phyloP scores from a whole-genome alignment of 2,888 invertebrate species.

The Phengaris alcon region DNA sequence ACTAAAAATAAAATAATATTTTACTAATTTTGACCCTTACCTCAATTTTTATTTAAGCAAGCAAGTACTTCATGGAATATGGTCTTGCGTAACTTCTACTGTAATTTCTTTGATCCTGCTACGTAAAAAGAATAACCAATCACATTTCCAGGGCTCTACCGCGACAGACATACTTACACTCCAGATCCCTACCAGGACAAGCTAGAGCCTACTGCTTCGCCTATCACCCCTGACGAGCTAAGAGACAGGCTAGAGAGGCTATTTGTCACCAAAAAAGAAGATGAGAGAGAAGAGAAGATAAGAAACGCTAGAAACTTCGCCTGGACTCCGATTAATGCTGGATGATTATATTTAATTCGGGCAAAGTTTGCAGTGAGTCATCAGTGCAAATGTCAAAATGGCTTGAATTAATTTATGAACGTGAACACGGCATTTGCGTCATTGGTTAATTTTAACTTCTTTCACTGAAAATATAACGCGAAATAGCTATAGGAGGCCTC shows the following conservation, averaged over 20 bases:
- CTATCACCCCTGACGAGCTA: conserved; percentile 75
- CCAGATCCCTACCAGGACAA: conserved; percentile 63
- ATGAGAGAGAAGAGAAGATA: conserved; percentile 53
- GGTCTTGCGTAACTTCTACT: not conserved
- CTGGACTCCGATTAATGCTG: conserved; percentile 67
- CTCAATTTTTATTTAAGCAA: too few species aligned
- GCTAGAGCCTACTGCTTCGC: conserved; percentile 62
- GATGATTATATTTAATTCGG: conserved; percentile 37
- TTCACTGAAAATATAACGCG: too few species aligned
- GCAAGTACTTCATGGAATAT: too few species aligned
- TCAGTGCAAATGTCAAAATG: too few species aligned
- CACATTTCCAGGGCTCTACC: conserved; percentile 56
- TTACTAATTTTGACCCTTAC: too few species aligned
- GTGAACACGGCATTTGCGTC: too few species aligned
- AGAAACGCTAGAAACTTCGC: conserved; percentile 67
- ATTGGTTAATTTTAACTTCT: too few species aligned
- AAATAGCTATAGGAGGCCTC: too few species aligned
- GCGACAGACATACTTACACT: conserved; percentile 54
- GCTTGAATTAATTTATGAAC: too few species aligned
- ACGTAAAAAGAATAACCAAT: conserved; percentile 22
- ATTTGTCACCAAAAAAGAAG: conserved; percentile 67
- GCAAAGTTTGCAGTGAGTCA: too few species aligned
- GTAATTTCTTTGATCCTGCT: not conserved
- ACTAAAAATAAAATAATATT: too few species aligned
- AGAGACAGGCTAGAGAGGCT: conserved; percentile 73